Evolutionary conservation across 2,888 invertebrate genomes (phyloP), one percentile per base, ranked within the genome.

Genomic region (Gibbula magus): DNA sequence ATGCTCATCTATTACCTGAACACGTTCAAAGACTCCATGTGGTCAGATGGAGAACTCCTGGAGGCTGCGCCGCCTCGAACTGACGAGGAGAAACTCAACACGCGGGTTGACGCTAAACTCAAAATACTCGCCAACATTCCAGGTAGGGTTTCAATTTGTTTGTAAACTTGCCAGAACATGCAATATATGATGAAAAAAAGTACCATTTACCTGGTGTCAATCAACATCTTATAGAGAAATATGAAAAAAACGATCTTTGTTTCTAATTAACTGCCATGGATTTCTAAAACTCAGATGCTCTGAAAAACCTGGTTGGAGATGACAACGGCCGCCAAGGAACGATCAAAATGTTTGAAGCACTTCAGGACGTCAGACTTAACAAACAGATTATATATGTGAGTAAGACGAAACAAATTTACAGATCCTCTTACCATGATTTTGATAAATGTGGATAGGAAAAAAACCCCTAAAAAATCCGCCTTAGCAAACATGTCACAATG

Each of bases 371-470:
- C 83, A 95, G 95, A 89, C 95, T 97, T 91, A 98, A 98, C 93
- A 97, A 97, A 91, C 97, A 97, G 91, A 94, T 98, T 66, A 96
- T 97, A 94, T 97, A 97, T 94, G 97, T 97, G 92, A 96, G 96
- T 86, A 22, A 32, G n/a, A n/a, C n/a, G n/a, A n/a, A n/a, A n/a
- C n/a, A n/a, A n/a, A n/a, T n/a, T n/a, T n/a, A n/a, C n/a, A n/a
- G n/a, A n/a, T n/a, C n/a, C n/a, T n/a, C n/a, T n/a, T n/a, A n/a
- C n/a, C n/a, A n/a, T n/a, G n/a, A n/a, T n/a, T n/a, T n/a, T n/a
- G n/a, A n/a, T n/a, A n/a, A n/a, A n/a, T n/a, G n/a, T n/a, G n/a
- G n/a, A n/a, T n/a, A n/a, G n/a, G n/a, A n/a, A n/a, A n/a, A n/a
- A n/a, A n/a, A n/a, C n/a, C n/a, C n/a, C n/a, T n/a, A n/a, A n/a